These are phyloP conservation scores for Limenitis arthemis DNA, from an alignment of 2,888 invertebrate genomes.

Conservation along the genomic window DNA sequence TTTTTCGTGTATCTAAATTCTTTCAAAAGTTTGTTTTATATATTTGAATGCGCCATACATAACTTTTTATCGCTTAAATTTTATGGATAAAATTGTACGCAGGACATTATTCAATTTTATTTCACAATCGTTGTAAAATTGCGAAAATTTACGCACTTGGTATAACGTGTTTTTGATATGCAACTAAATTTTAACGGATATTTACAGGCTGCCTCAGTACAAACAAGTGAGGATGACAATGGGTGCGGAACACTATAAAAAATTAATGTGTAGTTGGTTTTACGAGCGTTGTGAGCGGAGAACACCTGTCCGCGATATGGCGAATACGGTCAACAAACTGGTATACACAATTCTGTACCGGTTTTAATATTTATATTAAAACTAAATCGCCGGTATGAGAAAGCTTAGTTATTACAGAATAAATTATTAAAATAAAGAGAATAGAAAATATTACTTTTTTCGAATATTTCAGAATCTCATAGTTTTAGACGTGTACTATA, in stretches of 20 bases:
- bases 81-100: background rate
- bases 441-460: too few relatives aligned
- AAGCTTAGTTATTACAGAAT: background rate
- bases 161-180: conserved; percentile 21
- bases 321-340: conserved; percentile 21
- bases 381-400: background rate
- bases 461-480: too few relatives aligned
- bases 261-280: conserved; percentile 46
- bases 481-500: too few relatives aligned
- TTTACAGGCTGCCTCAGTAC: conserved; percentile 31
- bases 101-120: conserved; percentile 8
- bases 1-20: too few relatives aligned
- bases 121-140: conserved; percentile 5
- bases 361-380: conserved; percentile 14
- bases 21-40: too few relatives aligned
- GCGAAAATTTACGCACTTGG: conserved; percentile 6
- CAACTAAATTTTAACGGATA: conserved; percentile 25
- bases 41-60: too few relatives aligned
- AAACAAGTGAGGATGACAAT: conserved; percentile 45
- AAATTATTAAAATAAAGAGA: too few relatives aligned
- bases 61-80: too few relatives aligned
- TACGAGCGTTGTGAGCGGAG: conserved; percentile 48
- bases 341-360: conserved; percentile 18
- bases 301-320: conserved; percentile 52
- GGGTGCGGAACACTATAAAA: conserved; percentile 50